Evolutionary conservation across 2,888 invertebrate species (phyloP).

Genomic region (Saturnia japonica): DNA sequence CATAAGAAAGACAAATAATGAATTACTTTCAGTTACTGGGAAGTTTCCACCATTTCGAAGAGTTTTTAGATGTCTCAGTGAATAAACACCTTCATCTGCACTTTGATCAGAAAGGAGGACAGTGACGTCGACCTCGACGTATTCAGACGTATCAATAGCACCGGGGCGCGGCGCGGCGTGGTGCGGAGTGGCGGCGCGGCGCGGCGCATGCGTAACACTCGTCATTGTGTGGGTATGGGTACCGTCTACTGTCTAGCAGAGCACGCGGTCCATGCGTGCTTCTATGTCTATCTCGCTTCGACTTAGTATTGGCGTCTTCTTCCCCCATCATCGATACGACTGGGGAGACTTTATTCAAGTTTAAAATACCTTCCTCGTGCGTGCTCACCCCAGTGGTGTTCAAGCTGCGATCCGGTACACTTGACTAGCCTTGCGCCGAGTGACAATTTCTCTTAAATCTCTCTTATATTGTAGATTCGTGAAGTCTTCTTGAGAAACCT

Average conservation of each 20-base stretch:
- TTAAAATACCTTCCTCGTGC: slow-evolving; percentile 70
- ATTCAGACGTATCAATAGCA: slow-evolving; percentile 61
- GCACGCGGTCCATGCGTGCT: slow-evolving; percentile 73
- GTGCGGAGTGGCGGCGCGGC: slow-evolving; percentile 64
- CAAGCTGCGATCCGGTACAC: slow-evolving; percentile 60
- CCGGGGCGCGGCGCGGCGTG: slow-evolving; percentile 56
- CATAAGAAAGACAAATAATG: not conserved
- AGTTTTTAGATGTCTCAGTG: not conserved
- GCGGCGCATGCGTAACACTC: slow-evolving; percentile 72
- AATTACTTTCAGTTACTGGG: not conserved
- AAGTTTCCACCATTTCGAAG: slow-evolving; percentile 2
- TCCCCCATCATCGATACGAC: slow-evolving; percentile 41
- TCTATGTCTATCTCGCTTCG: slow-evolving; percentile 57
- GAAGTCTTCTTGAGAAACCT: slow-evolving; percentile 41
- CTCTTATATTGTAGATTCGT: slow-evolving; percentile 65
- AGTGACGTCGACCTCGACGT: slow-evolving; percentile 68
- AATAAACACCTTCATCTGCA: slow-evolving; percentile 42
- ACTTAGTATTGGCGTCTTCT: slow-evolving; percentile 50
- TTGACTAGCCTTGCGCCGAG: slow-evolving; percentile 43
- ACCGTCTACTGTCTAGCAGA: slow-evolving; percentile 64
- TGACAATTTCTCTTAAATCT: slow-evolving; percentile 48
- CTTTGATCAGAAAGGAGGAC: slow-evolving; percentile 61
- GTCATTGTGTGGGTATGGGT: slow-evolving; percentile 63
- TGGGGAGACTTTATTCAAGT: slow-evolving; percentile 68
- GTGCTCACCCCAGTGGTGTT: slow-evolving; percentile 70